Evolutionary conservation across 2,888 invertebrate genomes (phyloP).

Genomic region (Pecten maximus): DNA sequence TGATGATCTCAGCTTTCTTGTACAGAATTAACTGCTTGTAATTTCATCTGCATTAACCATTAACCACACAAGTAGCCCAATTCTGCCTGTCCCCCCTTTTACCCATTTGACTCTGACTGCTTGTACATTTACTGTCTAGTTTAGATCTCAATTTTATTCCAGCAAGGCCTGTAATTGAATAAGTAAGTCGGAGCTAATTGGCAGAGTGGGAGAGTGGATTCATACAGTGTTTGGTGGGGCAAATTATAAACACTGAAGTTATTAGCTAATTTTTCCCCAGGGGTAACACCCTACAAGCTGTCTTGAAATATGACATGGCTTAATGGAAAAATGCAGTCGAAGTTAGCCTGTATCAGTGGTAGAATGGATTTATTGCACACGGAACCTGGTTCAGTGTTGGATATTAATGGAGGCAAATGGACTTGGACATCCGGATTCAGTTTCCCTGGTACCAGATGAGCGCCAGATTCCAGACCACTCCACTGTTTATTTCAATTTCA

Average conservation of each 20-base stretch:
- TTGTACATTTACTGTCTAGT: slow-evolving; percentile 23
- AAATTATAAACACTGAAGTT: slow-evolving; percentile 53
- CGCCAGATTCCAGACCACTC: slow-evolving; percentile 34
- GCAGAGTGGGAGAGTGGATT: slow-evolving; percentile 36
- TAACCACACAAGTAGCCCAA: not conserved
- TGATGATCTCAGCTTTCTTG: not conserved
- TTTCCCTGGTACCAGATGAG: slow-evolving; percentile 27
- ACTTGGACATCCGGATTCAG: slow-evolving; percentile 30
- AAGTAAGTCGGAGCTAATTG: slow-evolving; percentile 44
- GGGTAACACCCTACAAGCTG: slow-evolving; percentile 48
- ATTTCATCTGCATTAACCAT: not conserved
- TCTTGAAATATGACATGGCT: slow-evolving; percentile 50
- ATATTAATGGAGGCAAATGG: slow-evolving; percentile 33
- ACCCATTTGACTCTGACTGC: not conserved
- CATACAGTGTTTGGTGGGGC: slow-evolving; percentile 39
- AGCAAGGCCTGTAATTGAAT: slow-evolving; percentile 48
- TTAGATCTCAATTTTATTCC: slow-evolving; percentile 50
- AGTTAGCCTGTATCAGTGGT: slow-evolving; percentile 40
- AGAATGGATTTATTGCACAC: slow-evolving; percentile 44
- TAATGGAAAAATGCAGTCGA: slow-evolving; percentile 51
- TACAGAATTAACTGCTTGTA: slow-evolving; percentile 25
- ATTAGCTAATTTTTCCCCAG: slow-evolving; percentile 59
- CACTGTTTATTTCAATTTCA: slow-evolving; percentile 42
- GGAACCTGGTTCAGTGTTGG: slow-evolving; percentile 33
- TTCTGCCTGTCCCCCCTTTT: not conserved